Base-by-base conservation (phyloP, 2,888 invertebrate genomes). In the Trissoscelio sp. region DNA sequence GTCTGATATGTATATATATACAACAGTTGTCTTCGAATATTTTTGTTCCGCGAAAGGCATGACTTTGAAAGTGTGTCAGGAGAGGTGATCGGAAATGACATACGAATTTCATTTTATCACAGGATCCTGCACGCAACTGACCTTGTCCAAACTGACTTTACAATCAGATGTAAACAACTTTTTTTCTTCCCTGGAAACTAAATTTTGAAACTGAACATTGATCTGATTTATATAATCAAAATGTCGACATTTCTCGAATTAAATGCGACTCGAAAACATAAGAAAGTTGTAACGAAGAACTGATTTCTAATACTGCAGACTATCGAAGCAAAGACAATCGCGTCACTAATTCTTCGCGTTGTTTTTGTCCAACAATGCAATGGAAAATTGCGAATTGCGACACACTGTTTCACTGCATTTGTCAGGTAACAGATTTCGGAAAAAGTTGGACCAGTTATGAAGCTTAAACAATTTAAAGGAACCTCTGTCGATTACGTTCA, bases 301-400 rank as follows among this genome's bases (percentile, higher is more conserved):
- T 58, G 70, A 70, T 70, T 70, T 70, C 70, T 70, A 70, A 70
- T 70, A 20, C 20, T 37, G 20, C 24, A 58, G 16, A 69, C 37
- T 57, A 34, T 34, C n/a, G 24, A 34, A 70, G 31, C 34, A 58
- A 48, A 57, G 46, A 37, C 70, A 70, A 70, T 70, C 70, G 70
- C 34, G 48, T 48, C 70, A 48, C 7, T 42, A 58, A 58, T 58
- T 67, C 44, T 53, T 67, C 58, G 22, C 48, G 12, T 28, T 6
- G 70, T 58, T 70, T 58, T 70, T 70, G 11, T 20, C 20, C 18
- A 34, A 37, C n/a, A 24, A 16, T 20, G 34, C 16, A 57, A 58
- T 57, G 24, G 20, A 58, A 58, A 67, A 67, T 42, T 2, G 5
- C 12, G 18, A 39, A 67, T 67, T 67, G 28, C 67, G 42, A 70